Evolutionary conservation across 2,113 vertebrate genomes (phyloP).

Genomic region (Tapirus terrestris): DNA sequence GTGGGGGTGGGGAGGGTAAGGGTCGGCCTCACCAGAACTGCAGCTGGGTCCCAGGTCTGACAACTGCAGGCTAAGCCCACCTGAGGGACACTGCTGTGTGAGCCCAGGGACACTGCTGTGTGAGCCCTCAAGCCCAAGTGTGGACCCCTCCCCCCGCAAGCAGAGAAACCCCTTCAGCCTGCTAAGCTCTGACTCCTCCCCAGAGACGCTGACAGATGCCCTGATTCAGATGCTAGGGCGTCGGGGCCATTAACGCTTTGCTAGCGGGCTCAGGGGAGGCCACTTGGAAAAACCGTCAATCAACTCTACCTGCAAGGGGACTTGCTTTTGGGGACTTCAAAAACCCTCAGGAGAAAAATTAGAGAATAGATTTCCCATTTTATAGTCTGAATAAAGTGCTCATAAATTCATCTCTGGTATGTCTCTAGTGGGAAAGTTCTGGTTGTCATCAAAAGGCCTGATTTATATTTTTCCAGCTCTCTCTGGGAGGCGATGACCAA

Average conservation of each 20-base stretch:
- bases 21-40: fast-evolving
- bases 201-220: background rate
- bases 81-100: background rate
- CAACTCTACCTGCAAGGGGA: background rate
- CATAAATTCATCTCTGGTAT: background rate
- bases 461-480: background rate
- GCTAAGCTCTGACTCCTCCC: background rate
- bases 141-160: no score
- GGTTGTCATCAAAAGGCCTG: background rate
- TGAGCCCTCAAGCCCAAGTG: fast-evolving
- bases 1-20: background rate
- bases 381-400: slow-evolving; percentile 48
- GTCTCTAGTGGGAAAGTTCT: background rate
- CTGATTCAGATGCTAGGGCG: background rate
- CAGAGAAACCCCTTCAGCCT: background rate
- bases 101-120: background rate
- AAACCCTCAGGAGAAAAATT: slow-evolving; percentile 19
- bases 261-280: background rate
- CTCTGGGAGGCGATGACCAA: background rate
- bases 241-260: background rate
- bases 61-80: background rate
- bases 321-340: background rate
- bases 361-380: background rate
- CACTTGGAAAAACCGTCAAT: background rate
- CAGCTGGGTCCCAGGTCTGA: background rate